Evolutionary conservation across 64 coral and sea anemone species (phyloP).

Genomic region (Pocillopora damicornis): DNA sequence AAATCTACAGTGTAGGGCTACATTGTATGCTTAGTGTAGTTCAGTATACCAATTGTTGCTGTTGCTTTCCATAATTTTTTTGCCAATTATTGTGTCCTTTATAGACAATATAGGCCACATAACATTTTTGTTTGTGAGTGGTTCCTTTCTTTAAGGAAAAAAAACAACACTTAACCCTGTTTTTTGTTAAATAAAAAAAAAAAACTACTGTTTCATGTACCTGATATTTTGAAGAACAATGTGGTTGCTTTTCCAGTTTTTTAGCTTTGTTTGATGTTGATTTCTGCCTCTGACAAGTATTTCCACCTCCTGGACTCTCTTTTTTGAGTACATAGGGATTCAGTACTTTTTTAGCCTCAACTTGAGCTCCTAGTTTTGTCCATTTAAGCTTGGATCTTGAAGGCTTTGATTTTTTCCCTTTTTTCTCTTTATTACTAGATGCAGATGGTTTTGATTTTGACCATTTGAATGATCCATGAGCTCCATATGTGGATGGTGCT

Average conservation of each 20-base stretch:
- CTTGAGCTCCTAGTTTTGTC: constrained; percentile 28
- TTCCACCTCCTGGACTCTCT: background rate
- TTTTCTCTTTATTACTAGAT: background rate
- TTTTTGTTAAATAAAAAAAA: too few relatives aligned
- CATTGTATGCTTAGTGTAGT: too few relatives aligned
- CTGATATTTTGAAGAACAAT: background rate
- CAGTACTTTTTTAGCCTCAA: background rate
- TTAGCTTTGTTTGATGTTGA: background rate
- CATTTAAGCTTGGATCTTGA: constrained; percentile 38
- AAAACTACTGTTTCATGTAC: background rate
- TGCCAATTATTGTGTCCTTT: too few relatives aligned
- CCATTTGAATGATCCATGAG: constrained; percentile 26
- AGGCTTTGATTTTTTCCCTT: constrained; percentile 1
- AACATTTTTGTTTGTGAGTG: too few relatives aligned
- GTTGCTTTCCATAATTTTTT: too few relatives aligned
- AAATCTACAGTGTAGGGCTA: too few relatives aligned
- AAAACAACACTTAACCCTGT: too few relatives aligned
- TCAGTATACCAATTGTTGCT: too few relatives aligned
- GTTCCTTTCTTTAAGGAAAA: too few relatives aligned
- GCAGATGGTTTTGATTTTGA: background rate
- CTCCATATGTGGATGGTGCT: background rate
- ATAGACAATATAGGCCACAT: too few relatives aligned
- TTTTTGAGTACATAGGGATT: constrained; percentile 16
- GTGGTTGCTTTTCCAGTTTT: background rate
- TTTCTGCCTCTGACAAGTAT: background rate